phyloP scores from a whole-genome alignment of 2,888 invertebrate species.

The Rosalia funebris region DNA sequence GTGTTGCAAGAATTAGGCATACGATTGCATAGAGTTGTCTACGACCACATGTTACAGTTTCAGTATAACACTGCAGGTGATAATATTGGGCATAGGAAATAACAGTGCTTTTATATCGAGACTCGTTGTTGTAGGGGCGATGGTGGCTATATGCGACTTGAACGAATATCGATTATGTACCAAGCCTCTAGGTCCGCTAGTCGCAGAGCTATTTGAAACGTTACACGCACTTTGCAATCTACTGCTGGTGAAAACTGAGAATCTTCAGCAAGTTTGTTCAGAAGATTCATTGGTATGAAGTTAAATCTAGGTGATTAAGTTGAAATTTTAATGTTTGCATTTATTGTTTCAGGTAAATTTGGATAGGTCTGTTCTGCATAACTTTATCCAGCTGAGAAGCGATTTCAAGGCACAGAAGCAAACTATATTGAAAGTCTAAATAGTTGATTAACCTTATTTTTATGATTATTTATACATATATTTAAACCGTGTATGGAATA shows the following conservation, averaged over 20 bases:
- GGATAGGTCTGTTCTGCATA: slow-evolving; percentile 88
- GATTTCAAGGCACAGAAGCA: slow-evolving; percentile 91
- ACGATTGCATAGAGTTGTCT: slow-evolving; percentile 91
- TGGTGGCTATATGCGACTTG: slow-evolving; percentile 98
- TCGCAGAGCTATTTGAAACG: slow-evolving; percentile 92
- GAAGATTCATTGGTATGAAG: slow-evolving; percentile 89
- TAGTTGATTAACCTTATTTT: neutral
- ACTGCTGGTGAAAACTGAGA: slow-evolving; percentile 93
- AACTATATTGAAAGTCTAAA: slow-evolving; percentile 50
- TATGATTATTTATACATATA: neutral
- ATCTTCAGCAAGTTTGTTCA: slow-evolving; percentile 93
- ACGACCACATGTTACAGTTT: slow-evolving; percentile 93
- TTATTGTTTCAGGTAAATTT: slow-evolving; percentile 80
- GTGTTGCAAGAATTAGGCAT: slow-evolving; percentile 90
- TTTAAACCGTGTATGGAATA: too few species aligned
- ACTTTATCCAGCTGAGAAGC: slow-evolving; percentile 92
- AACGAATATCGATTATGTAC: slow-evolving; percentile 94
- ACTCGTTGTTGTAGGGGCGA: slow-evolving; percentile 76
- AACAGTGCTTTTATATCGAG: neutral
- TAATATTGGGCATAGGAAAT: neutral
- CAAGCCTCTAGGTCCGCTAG: slow-evolving; percentile 79
- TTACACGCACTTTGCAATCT: slow-evolving; percentile 96
- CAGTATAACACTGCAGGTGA: slow-evolving; percentile 92
- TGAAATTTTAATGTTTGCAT: slow-evolving; percentile 12
- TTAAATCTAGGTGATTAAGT: neutral